These are phyloP conservation scores for Catostomus latipinnis DNA, from an alignment of 2,797 vertebrate genomes.

Conservation along the genomic window DNA sequence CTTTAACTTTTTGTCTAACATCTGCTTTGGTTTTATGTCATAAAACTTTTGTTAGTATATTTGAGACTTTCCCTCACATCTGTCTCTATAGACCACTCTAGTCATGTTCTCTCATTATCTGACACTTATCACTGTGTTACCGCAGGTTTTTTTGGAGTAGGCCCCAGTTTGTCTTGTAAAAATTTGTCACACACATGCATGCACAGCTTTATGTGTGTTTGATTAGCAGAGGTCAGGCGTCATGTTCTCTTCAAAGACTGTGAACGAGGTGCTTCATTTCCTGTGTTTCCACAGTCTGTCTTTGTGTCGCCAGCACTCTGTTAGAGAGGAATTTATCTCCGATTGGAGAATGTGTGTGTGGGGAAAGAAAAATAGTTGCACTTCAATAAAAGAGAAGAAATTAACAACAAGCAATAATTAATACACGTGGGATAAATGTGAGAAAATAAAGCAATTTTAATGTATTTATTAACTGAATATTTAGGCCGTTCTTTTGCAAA, in stretches of 20 bases:
- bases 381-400: neutral
- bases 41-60: neutral
- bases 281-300: slow-evolving; percentile 45
- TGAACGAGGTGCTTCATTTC: slow-evolving; percentile 63
- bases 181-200: neutral
- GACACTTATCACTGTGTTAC: slow-evolving; percentile 18
- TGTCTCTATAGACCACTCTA: slow-evolving; percentile 6
- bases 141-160: slow-evolving; percentile 14
- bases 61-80: neutral
- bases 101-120: slow-evolving; percentile 23
- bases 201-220: slow-evolving; percentile 13
- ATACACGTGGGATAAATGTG: too few relatives aligned
- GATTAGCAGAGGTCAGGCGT: slow-evolving; percentile 41
- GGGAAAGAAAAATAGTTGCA: neutral
- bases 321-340: slow-evolving; percentile 33
- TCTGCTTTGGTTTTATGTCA: neutral
- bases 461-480: too few relatives aligned
- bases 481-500: too few relatives aligned
- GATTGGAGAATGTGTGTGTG: slow-evolving; percentile 15
- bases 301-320: slow-evolving; percentile 28
- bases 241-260: slow-evolving; percentile 44
- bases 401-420: too few relatives aligned
- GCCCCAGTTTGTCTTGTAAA: neutral
- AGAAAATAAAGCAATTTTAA: too few relatives aligned
- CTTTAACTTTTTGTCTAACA: neutral